Percentiles rank a stretch among this genome's conserved stretches.
Evolutionary conservation across 2,888 invertebrate genomes (phyloP).

Genomic region (Leuctra nigra): DNA sequence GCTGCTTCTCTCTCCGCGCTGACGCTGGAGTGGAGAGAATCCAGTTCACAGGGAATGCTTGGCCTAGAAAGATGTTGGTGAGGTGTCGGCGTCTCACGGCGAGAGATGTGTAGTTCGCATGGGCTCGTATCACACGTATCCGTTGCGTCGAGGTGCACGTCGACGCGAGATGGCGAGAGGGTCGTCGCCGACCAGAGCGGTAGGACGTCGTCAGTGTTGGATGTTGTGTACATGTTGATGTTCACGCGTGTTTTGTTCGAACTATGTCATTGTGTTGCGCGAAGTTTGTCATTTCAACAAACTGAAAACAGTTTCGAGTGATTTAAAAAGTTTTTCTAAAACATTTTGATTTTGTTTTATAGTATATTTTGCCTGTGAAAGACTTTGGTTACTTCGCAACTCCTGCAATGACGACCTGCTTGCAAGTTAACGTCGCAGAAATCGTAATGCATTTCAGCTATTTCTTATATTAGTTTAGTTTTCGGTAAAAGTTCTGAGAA

Average conservation of each 20-base stretch:
- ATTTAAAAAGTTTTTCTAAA: not conserved
- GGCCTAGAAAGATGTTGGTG: slow-evolving; percentile 14
- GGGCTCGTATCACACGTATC: slow-evolving; percentile 38
- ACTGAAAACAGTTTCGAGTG: not conserved
- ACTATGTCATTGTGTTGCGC: slow-evolving; percentile 22
- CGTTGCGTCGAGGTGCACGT: slow-evolving; percentile 36
- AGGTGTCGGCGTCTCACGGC: not conserved
- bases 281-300: not conserved
- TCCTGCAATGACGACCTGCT: slow-evolving; percentile 19
- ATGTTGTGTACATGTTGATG: slow-evolving; percentile 9
- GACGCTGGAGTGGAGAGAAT: slow-evolving; percentile 1
- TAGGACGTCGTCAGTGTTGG: not conserved
- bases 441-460: slow-evolving; percentile 21
- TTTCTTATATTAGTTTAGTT: slow-evolving; percentile 3
- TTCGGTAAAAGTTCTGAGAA: too few relatives aligned
- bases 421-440: slow-evolving; percentile 23
- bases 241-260: not conserved
- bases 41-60: slow-evolving; percentile 18
- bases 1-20: slow-evolving; percentile 7
- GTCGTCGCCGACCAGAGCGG: slow-evolving; percentile 16
- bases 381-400: not conserved
- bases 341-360: not conserved
- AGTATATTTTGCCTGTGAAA: not conserved
- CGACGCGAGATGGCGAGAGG: slow-evolving; percentile 16
- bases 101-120: slow-evolving; percentile 12